Conservation (phyloP, 2,888 invertebrate genomes). For the Lithophane socia region DNA sequence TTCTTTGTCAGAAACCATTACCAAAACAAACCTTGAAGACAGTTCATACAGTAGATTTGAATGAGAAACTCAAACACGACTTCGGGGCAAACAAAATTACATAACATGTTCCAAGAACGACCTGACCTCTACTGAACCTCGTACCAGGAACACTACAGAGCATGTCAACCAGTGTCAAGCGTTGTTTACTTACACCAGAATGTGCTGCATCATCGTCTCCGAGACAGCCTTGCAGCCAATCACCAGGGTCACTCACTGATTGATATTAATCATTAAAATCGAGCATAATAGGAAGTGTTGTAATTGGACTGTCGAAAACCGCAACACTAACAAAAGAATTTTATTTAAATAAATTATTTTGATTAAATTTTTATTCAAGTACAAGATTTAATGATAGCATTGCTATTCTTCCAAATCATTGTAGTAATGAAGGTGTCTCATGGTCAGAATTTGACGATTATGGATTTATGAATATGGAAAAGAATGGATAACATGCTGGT, state of each 20-base stretch:
- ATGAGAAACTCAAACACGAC: constrained; percentile 13
- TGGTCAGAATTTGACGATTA: constrained; percentile 4
- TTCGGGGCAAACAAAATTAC: constrained; percentile 11
- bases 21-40: constrained; percentile 6
- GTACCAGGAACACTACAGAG: constrained; percentile 39
- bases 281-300: constrained; percentile 56
- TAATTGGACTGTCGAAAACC: constrained; percentile 53
- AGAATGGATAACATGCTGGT: constrained; percentile 1
- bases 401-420: constrained; percentile 18
- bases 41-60: neutral
- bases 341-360: constrained; percentile 45
- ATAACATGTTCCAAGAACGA: constrained; percentile 32
- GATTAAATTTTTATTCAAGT: constrained; percentile 27
- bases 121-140: constrained; percentile 37
- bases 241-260: constrained; percentile 50
- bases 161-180: constrained; percentile 44
- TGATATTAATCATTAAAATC: constrained; percentile 59
- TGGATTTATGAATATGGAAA: neutral
- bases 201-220: constrained; percentile 56
- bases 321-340: constrained; percentile 48
- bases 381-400: constrained; percentile 9
- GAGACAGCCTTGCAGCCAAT: constrained; percentile 66
- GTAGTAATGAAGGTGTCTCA: neutral
- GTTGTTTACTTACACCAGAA: constrained; percentile 45
- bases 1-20: neutral